Evolutionary conservation across 92 coral and sea anemone species (phyloP), one percentile per base, ranked within the genome.

Genomic region (Zoanthus gigantus): DNA sequence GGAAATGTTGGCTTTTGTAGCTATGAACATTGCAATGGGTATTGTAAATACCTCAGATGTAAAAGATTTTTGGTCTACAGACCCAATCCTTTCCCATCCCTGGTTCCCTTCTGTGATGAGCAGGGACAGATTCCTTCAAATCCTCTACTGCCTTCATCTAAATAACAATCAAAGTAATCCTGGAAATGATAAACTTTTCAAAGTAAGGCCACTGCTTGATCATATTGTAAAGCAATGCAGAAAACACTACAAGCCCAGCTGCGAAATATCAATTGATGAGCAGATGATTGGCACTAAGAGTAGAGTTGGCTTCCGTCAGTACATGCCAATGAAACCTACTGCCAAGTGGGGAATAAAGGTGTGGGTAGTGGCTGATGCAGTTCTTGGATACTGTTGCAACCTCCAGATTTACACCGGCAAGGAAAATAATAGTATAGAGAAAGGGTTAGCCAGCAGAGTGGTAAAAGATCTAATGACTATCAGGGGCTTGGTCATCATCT

Each of bases 251-350:
- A 89, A 72, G 7, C 89, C 92, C 63, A 88, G 76, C 12, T 74
- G 92, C 7, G 92, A 83, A 75, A 52, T 89, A 16, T 60, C 69
- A n/a, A 68, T 83, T 58, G 92, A 89, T 89, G 89, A 85, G 58
- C 92, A 89, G 29, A 89, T 84, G 92, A 89, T 89, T 17, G 89
- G 84, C 23, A 85, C 92, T 0, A 79, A 34, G 48, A 79, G 90
- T 45, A 68, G 88, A 68, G 56, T 81, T 45, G 77, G 88, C 46
- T 88, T 88, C 78, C 31, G 31, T 53, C 81, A 81, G 53, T 88
- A 88, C 9, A 81, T 88, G 88, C 88, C 90, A 31, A 66, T 73
- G 54, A 89, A 89, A 74, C 78, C 91, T 0, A 63, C 69, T 16
- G 30, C 29, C 68, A 61, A 61, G 68, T 61, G 68, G 68, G 68